Evolutionary conservation across 2,888 invertebrate genomes (phyloP).

Genomic region (Athalia circularis): DNA sequence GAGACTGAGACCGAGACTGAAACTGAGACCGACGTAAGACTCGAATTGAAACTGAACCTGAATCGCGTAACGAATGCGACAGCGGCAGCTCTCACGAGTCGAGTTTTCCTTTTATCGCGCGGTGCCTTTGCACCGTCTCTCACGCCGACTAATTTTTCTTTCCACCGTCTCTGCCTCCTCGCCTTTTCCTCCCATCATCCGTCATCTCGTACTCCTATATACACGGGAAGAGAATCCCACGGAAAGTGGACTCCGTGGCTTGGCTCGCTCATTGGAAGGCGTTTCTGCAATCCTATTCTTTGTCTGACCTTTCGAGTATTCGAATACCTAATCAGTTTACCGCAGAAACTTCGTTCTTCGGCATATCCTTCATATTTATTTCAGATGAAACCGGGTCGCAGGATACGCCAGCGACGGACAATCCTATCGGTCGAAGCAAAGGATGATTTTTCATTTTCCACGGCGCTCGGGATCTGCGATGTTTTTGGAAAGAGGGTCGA

Average conservation of each 20-base stretch:
- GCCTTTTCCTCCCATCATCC: background rate
- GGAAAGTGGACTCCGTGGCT: background rate
- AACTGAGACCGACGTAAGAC: slow-evolving; percentile 27
- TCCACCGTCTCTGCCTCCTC: slow-evolving; percentile 1
- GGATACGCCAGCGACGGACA: too few relatives aligned
- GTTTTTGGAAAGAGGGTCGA: too few relatives aligned
- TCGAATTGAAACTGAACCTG: slow-evolving; percentile 38
- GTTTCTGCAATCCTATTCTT: too few relatives aligned
- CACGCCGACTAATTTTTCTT: background rate
- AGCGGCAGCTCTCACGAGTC: slow-evolving; percentile 32
- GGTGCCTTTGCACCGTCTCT: slow-evolving; percentile 23
- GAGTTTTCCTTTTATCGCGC: slow-evolving; percentile 41
- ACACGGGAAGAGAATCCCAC: background rate
- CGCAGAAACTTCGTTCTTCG: too few relatives aligned
- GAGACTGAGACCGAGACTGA: slow-evolving; percentile 32
- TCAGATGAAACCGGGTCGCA: too few relatives aligned
- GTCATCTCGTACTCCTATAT: slow-evolving; percentile 7
- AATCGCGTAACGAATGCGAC: slow-evolving; percentile 42
- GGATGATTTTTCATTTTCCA: too few relatives aligned
- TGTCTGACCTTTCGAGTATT: too few relatives aligned
- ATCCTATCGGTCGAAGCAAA: too few relatives aligned
- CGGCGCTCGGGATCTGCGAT: too few relatives aligned
- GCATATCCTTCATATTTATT: too few relatives aligned
- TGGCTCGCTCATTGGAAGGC: too few relatives aligned
- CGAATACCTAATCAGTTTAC: too few relatives aligned